A percentile compares a stretch with the other conserved stretches of the same genome.
phyloP scores from a whole-genome alignment of 2,888 invertebrate species.

The Cheilosia impressa region DNA sequence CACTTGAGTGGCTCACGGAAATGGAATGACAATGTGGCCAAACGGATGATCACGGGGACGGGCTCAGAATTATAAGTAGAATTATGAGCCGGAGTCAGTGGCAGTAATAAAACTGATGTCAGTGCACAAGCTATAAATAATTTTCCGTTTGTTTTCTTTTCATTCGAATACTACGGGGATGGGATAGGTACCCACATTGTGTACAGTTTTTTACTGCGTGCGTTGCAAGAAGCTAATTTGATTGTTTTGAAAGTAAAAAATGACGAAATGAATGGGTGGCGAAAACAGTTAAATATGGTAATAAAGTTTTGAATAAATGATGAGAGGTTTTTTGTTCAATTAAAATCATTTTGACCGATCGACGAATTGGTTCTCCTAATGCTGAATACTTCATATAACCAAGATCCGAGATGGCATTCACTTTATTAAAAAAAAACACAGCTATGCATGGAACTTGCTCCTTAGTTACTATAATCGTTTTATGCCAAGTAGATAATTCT shows the following conservation, averaged over 20 bases:
- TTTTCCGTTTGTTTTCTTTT: constrained; percentile 49
- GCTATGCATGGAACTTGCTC: too few species aligned
- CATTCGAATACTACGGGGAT: constrained; percentile 2
- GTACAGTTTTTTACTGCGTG: constrained; percentile 12
- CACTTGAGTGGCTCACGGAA: constrained; percentile 68
- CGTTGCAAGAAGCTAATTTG: constrained; percentile 12
- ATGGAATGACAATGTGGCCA: constrained; percentile 70
- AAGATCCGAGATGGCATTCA: too few species aligned
- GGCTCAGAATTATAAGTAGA: constrained; percentile 68
- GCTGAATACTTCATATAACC: too few species aligned
- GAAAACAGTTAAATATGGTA: neutral
- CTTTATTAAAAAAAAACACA: too few species aligned
- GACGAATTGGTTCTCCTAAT: too few species aligned
- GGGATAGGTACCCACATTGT: neutral
- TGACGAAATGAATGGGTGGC: neutral
- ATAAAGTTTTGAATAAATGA: neutral
- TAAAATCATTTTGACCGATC: too few species aligned
- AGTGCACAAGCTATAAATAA: constrained; percentile 63
- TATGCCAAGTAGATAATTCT: too few species aligned
- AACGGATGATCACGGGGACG: constrained; percentile 70
- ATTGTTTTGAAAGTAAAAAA: constrained; percentile 12
- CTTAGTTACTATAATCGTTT: too few species aligned
- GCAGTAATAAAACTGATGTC: constrained; percentile 73
- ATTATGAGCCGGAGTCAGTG: constrained; percentile 67
- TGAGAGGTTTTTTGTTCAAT: neutral